Conservation (phyloP, 2,888 invertebrate genomes). For the Pyrrhia umbra region DNA sequence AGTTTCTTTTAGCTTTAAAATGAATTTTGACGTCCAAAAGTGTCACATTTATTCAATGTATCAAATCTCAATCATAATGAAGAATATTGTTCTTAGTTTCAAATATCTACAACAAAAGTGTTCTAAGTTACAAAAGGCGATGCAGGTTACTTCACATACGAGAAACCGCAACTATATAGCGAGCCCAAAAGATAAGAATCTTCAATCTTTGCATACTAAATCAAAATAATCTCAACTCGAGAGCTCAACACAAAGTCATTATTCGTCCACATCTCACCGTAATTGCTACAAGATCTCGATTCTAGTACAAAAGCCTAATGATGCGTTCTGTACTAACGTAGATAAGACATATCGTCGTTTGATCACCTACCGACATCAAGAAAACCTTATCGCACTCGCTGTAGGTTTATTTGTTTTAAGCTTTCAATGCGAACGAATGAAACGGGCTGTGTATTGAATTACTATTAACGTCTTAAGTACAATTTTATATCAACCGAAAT, state of each 20-base stretch:
- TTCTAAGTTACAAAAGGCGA: too few species aligned
- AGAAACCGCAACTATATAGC: neutral
- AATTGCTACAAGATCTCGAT: constrained; percentile 20
- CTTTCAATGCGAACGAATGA: constrained; percentile 88
- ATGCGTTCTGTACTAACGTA: constrained; percentile 56
- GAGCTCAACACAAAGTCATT: constrained; percentile 25
- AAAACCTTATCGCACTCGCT: constrained; percentile 83
- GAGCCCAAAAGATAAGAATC: neutral
- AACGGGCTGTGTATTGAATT: constrained; percentile 81
- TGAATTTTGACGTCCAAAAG: too few species aligned
- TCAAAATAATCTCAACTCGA: constrained; percentile 2
- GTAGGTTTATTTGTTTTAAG: constrained; percentile 89
- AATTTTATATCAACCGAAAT: constrained; percentile 21
- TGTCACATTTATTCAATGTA: too few species aligned
- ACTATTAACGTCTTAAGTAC: constrained; percentile 67
- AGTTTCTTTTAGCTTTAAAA: too few species aligned
- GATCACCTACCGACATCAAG: constrained; percentile 81
- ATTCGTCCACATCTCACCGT: constrained; percentile 19
- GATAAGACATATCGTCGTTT: constrained; percentile 78
- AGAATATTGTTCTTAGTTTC: too few species aligned
- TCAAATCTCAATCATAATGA: too few species aligned
- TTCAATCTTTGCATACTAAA: neutral
- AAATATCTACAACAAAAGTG: too few species aligned
- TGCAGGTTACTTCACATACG: neutral
- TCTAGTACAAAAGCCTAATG: constrained; percentile 52